Conservation (phyloP, 2,113 vertebrate species). For the Rhinolophus ferrumequinum region DNA sequence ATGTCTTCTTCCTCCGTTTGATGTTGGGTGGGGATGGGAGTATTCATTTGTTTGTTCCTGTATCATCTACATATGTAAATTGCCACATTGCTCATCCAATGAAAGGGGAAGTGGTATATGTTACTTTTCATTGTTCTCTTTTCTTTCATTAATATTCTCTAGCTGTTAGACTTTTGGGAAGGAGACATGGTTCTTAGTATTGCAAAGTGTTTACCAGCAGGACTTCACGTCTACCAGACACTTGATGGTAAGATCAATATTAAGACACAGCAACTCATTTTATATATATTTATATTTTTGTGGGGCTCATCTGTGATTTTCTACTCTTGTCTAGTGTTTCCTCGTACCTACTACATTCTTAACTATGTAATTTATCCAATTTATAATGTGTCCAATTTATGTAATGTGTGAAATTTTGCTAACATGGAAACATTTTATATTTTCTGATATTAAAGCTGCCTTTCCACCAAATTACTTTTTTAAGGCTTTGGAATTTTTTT, state of each 20-base stretch:
- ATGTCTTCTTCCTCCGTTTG: background rate
- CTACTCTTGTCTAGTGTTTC: background rate
- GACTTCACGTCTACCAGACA: conserved; percentile 92
- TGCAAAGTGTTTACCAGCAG: conserved; percentile 93
- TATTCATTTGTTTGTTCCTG: background rate
- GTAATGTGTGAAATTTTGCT: background rate
- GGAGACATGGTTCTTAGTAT: conserved; percentile 93
- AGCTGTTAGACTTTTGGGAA: conserved; percentile 92
- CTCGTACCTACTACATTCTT: background rate
- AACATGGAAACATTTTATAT: background rate
- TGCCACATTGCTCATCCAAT: background rate
- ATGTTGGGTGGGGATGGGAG: background rate
- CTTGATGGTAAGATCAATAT: conserved; percentile 88
- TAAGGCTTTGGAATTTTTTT: conserved; percentile 9
- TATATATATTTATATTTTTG: background rate
- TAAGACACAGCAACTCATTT: background rate
- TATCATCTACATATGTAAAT: background rate
- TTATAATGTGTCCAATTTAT: background rate
- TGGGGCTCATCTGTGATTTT: background rate
- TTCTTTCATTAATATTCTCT: background rate
- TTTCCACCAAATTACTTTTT: background rate
- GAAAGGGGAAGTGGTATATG: background rate
- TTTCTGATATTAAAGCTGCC: background rate
- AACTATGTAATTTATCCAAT: background rate
- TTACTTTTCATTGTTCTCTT: background rate